A percentile compares a stretch with the other conserved stretches of the same genome.
These are phyloP conservation scores for Neogobius melanostomus DNA, from an alignment of 2,113 vertebrate genomes.

Conservation along the genomic window DNA sequence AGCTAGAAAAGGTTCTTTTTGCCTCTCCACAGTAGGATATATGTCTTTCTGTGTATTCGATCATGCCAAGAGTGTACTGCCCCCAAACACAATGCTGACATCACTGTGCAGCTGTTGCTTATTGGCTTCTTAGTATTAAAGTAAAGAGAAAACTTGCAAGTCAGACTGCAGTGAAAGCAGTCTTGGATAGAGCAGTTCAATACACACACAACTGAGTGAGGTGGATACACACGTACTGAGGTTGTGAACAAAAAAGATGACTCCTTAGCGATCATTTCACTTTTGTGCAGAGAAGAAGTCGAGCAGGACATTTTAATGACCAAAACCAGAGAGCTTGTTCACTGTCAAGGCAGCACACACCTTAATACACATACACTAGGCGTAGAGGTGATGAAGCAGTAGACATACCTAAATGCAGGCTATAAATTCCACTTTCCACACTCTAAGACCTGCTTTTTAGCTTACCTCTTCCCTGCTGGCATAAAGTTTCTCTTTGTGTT, in stretches of 20 bases:
- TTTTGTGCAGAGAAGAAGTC: conserved; percentile 22
- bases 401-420: conserved; percentile 30
- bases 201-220: background rate
- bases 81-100: conserved; percentile 52
- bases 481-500: conserved; percentile 11
- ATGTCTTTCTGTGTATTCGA: conserved; percentile 41
- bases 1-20: conserved; percentile 55
- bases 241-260: conserved; percentile 31
- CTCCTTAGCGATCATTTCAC: conserved; percentile 31
- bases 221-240: background rate
- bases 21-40: conserved; percentile 32
- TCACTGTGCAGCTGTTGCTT: conserved; percentile 66
- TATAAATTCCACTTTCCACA: conserved; percentile 43
- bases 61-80: conserved; percentile 44
- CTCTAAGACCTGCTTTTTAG: conserved; percentile 27
- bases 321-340: conserved; percentile 32
- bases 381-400: conserved; percentile 25
- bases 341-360: conserved; percentile 47
- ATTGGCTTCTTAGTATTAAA: conserved; percentile 60
- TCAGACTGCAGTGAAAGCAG: conserved; percentile 17
- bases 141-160: conserved; percentile 31
- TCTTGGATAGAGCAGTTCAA: background rate
- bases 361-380: conserved; percentile 7
- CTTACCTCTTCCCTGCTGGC: background rate
- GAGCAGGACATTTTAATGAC: conserved; percentile 46